Conservation (phyloP, 1,140 invertebrate species). For the Vanessa tameamea region DNA sequence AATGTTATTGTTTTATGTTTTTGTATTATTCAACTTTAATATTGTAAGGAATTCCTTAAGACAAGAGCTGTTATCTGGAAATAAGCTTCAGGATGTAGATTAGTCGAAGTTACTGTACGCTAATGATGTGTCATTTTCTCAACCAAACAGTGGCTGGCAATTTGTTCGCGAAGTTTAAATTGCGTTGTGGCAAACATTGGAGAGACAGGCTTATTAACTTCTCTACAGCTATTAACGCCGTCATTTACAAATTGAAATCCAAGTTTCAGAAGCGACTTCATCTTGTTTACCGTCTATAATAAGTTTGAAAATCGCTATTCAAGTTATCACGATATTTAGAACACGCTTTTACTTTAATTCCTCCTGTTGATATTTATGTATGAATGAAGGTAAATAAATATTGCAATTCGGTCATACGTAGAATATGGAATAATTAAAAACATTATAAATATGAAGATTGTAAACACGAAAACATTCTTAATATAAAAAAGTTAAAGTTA, state of each 20-base stretch:
- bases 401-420: no score
- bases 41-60: background rate
- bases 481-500: no score
- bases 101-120: slow-evolving; percentile 5
- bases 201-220: slow-evolving; percentile 1
- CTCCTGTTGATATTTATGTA: no score
- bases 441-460: no score
- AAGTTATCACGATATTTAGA: background rate
- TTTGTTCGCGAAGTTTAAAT: slow-evolving; percentile 61
- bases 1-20: background rate
- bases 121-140: slow-evolving; percentile 38
- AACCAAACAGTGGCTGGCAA: slow-evolving; percentile 37
- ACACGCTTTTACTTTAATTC: no score
- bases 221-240: background rate
- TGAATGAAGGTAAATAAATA: no score
- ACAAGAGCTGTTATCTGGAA: slow-evolving; percentile 4
- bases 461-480: no score
- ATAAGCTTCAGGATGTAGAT: slow-evolving; percentile 1
- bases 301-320: background rate
- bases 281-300: background rate
- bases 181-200: slow-evolving; percentile 45
- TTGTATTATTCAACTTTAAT: background rate
- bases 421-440: no score
- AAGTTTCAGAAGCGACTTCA: background rate
- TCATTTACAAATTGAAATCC: slow-evolving; percentile 1